Percentiles rank a stretch among this genome's conserved stretches.
phyloP scores from a whole-genome alignment of 2,888 invertebrate genomes.

The Andrena marginata region DNA sequence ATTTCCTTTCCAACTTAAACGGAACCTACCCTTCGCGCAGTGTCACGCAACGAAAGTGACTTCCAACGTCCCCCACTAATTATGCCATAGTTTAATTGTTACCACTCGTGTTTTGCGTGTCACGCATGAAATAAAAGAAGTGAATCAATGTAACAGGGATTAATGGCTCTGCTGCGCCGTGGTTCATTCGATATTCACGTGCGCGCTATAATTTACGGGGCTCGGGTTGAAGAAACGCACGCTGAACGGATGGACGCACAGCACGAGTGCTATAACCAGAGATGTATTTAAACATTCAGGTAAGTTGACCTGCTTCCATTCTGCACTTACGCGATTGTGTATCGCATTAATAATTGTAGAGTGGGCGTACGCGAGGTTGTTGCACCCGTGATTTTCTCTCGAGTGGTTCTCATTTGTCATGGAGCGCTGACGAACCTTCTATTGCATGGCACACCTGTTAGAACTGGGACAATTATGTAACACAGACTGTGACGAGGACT shows the following conservation, averaged over 20 bases:
- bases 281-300: conserved; percentile 28
- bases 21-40: neutral
- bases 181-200: conserved; percentile 17
- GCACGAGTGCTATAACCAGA: conserved; percentile 11
- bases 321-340: conserved; percentile 27
- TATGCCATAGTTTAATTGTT: neutral
- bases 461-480: neutral
- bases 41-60: neutral
- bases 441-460: conserved; percentile 1
- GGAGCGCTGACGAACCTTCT: conserved; percentile 16
- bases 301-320: conserved; percentile 20
- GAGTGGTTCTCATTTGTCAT: conserved; percentile 40
- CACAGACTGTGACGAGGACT: neutral
- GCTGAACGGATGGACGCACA: conserved; percentile 21
- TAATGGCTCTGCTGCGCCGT: conserved; percentile 12
- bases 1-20: neutral
- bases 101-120: neutral
- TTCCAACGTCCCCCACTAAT: neutral
- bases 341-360: conserved; percentile 38
- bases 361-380: conserved; percentile 27
- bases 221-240: conserved; percentile 21
- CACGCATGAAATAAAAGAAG: neutral
- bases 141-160: conserved; percentile 11
- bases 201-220: conserved; percentile 3
- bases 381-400: conserved; percentile 25